Percentiles rank a stretch among this genome's conserved stretches.
Conservation (phyloP, 2,113 vertebrate species). For the Burhinus bistriatus region DNA sequence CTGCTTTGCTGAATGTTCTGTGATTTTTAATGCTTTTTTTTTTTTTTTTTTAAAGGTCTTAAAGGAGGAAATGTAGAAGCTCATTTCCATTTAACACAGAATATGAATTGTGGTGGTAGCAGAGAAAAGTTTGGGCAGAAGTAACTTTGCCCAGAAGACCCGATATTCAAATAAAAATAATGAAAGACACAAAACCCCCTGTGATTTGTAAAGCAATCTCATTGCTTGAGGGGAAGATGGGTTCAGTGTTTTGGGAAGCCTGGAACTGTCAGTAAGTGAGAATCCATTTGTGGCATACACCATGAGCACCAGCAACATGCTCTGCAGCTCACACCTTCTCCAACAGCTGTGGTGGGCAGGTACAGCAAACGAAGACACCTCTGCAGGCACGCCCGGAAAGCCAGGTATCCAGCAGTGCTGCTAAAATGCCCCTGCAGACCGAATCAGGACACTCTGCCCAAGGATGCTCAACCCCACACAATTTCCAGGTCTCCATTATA, state of each 20-base stretch:
- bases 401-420: neutral
- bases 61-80: neutral
- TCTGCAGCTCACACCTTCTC: neutral
- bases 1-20: neutral
- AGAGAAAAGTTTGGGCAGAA: neutral
- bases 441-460: neutral
- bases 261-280: neutral
- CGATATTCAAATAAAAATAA: neutral
- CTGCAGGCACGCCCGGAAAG: neutral
- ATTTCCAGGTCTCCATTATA: neutral
- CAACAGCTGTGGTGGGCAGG: neutral
- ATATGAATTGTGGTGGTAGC: neutral
- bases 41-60: neutral
- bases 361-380: neutral
- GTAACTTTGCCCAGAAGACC: neutral
- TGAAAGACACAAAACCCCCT: neutral
- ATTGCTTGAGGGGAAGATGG: neutral
- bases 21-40: neutral
- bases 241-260: neutral
- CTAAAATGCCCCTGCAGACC: neutral
- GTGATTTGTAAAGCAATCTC: neutral
- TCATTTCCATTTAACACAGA: neutral
- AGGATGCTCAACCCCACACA: neutral
- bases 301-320: neutral
- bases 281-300: neutral